phyloP scores from a whole-genome alignment of 2,113 vertebrate species.

The Seriola rivoliana region DNA sequence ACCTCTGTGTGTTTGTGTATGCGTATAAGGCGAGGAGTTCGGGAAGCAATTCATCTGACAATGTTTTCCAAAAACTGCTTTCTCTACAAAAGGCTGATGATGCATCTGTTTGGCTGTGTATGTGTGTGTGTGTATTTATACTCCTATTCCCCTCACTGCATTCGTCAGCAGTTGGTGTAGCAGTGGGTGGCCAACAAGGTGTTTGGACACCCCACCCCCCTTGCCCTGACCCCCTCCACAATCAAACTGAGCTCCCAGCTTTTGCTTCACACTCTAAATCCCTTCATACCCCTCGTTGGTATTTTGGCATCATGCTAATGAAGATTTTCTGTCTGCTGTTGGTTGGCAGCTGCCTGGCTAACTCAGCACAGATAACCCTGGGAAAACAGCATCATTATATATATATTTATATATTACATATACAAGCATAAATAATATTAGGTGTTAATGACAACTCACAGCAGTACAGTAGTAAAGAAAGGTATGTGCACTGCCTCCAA shows the following conservation, averaged over 20 bases:
- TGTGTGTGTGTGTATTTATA: conserved; percentile 32
- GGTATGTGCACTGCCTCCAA: conserved; percentile 35
- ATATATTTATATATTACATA: not conserved
- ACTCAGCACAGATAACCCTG: conserved; percentile 54
- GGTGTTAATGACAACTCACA: conserved; percentile 55
- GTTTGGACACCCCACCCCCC: conserved; percentile 39
- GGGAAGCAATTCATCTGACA: conserved; percentile 52
- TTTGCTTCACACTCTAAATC: conserved; percentile 35
- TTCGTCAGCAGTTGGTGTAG: conserved; percentile 66
- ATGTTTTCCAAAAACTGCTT: conserved; percentile 67
- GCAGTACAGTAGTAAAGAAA: conserved; percentile 33
- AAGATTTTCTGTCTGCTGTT: conserved; percentile 43
- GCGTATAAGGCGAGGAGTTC: conserved; percentile 10
- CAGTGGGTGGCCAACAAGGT: conserved; percentile 67
- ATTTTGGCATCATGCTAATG: conserved; percentile 74
- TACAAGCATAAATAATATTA: conserved; percentile 56
- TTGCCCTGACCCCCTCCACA: conserved; percentile 8
- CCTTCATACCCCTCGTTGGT: conserved; percentile 3
- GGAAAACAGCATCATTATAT: conserved; percentile 56
- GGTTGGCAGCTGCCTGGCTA: conserved; percentile 65
- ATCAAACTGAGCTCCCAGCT: conserved; percentile 39
- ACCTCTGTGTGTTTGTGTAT: conserved; percentile 17
- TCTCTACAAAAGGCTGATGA: conserved; percentile 62
- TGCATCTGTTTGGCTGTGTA: conserved; percentile 18
- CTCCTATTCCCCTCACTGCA: conserved; percentile 41